Conservation (phyloP, 1,140 invertebrate genomes). For the Augochlora pura region DNA sequence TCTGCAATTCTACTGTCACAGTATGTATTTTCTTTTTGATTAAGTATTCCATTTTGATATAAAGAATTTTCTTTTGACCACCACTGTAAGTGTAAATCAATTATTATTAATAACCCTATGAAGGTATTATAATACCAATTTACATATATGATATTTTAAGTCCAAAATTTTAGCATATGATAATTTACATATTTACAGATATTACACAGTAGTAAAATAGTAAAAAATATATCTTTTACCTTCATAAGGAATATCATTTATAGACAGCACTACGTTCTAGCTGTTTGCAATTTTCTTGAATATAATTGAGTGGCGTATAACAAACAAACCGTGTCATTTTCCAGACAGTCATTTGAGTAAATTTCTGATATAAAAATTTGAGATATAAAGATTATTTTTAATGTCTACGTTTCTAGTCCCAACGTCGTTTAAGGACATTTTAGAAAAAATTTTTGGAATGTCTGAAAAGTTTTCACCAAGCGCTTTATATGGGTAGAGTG, state of each 20-base stretch:
- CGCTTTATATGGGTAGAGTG: conserved; percentile 41
- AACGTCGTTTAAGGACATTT: conserved; percentile 44
- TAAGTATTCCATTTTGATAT: not conserved
- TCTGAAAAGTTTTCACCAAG: conserved; percentile 46
- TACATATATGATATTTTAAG: conserved; percentile 3
- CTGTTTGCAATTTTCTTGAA: not conserved
- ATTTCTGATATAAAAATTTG: conserved; percentile 8
- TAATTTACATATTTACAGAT: conserved; percentile 44
- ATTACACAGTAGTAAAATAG: conserved; percentile 13
- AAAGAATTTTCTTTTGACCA: not conserved
- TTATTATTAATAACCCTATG: conserved; percentile 15
- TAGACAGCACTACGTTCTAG: conserved; percentile 26
- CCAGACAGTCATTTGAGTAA: conserved; percentile 37
- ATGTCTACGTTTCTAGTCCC: not conserved
- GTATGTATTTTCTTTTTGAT: not conserved
- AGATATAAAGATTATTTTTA: conserved; percentile 6
- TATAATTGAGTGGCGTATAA: conserved; percentile 4
- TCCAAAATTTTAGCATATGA: conserved; percentile 7
- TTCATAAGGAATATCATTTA: conserved; percentile 18
- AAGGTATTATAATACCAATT: conserved; percentile 28
- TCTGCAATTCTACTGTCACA: not conserved
- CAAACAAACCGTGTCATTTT: conserved; percentile 1
- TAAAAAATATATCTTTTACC: conserved; percentile 28
- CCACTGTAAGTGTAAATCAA: conserved; percentile 21
- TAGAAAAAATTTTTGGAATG: conserved; percentile 59